These are phyloP conservation scores for Teleopsis dalmanni DNA, from an alignment of 1,140 invertebrate genomes.

Conservation along the genomic window DNA sequence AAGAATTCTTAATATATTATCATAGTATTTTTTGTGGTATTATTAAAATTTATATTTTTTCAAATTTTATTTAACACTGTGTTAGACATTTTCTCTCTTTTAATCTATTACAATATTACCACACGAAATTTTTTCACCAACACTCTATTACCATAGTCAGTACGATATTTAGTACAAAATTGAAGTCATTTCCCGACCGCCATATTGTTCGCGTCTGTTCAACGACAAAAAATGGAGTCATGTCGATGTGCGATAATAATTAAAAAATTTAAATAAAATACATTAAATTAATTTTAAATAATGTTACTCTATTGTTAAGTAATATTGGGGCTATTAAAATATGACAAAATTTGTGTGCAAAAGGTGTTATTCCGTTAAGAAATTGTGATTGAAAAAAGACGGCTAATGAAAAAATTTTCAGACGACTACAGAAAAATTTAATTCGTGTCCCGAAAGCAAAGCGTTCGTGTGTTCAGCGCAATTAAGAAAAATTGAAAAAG, in stretches of 20 bases:
- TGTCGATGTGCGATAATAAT: constrained; percentile 11
- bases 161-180: too few species aligned
- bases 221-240: constrained; percentile 10
- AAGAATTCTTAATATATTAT: too few species aligned
- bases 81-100: too few species aligned
- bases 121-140: too few species aligned
- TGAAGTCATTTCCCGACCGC: too few species aligned
- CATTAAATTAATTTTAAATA: constrained; percentile 5
- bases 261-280: constrained; percentile 16
- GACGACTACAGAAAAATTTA: constrained; percentile 13
- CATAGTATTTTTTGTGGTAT: too few species aligned
- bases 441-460: constrained; percentile 16
- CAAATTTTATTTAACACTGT: too few species aligned
- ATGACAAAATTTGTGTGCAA: constrained; percentile 2
- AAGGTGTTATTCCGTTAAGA: constrained; percentile 6
- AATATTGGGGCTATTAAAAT: not conserved
- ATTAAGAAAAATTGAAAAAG: constrained; percentile 1
- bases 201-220: too few species aligned
- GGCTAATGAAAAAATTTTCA: constrained; percentile 10
- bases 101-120: too few species aligned
- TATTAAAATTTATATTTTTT: too few species aligned
- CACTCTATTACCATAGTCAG: too few species aligned
- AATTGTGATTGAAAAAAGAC: constrained; percentile 4
- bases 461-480: constrained; percentile 9
- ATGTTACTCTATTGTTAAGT: constrained; percentile 8